phyloP scores from a whole-genome alignment of 1,140 invertebrate species.

The Diplogasteroides magnus region DNA sequence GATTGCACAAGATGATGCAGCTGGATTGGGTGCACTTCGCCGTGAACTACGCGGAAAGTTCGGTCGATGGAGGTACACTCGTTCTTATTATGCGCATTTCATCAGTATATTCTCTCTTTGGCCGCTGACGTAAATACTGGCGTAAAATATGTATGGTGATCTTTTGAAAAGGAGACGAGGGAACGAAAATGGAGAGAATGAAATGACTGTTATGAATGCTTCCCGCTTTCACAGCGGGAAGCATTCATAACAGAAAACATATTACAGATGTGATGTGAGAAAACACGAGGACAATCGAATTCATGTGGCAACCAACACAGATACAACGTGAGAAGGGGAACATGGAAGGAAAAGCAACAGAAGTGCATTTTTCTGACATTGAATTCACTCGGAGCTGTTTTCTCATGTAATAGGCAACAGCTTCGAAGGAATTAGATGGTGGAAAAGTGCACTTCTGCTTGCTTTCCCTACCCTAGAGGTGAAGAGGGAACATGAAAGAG shows the following conservation, averaged over 20 bases:
- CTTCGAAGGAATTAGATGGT: too few relatives aligned
- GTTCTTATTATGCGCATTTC: not conserved
- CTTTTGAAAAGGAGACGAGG: not conserved
- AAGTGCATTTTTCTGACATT: too few relatives aligned
- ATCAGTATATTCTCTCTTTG: not conserved
- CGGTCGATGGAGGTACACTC: slow-evolving; percentile 11
- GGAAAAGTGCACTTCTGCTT: too few relatives aligned
- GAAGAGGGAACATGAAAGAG: too few relatives aligned
- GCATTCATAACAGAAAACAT: too few relatives aligned
- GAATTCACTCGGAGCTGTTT: too few relatives aligned
- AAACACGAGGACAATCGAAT: slow-evolving; percentile 1
- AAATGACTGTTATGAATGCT: not conserved
- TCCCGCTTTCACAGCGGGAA: too few relatives aligned
- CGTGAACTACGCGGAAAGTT: slow-evolving; percentile 4
- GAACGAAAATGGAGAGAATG: not conserved
- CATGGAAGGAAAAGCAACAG: too few relatives aligned
- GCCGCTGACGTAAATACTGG: not conserved
- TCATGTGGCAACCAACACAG: slow-evolving; percentile 8
- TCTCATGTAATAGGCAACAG: too few relatives aligned
- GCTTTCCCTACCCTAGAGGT: too few relatives aligned
- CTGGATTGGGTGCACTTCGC: not conserved
- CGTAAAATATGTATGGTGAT: not conserved
- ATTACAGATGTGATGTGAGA: slow-evolving; percentile 5
- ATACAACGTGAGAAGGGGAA: slow-evolving; percentile 6
- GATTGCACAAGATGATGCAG: not conserved